Base-by-base conservation (phyloP, 2,888 invertebrate species). In the Sarcophaga rosellei region DNA sequence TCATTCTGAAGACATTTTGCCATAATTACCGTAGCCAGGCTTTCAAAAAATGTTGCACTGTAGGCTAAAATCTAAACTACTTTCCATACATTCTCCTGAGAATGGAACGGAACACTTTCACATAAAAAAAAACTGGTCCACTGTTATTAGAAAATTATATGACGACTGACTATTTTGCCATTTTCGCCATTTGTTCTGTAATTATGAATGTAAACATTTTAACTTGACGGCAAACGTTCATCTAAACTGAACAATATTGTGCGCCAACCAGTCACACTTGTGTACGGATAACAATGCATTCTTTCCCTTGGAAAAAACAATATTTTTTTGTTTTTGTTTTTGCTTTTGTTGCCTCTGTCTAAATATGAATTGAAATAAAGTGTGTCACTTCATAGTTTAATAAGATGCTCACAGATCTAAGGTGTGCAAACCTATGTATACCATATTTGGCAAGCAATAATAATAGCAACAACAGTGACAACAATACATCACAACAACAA, bases 321-420 rank as follows among this genome's bases (percentile, higher is more conserved):
- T 2, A 35, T 25, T 25, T 47, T 47, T 1, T 47, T 11, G 4
- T 15, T 47, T 35, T 65, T 12, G 2, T 35, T 65, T 23, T 15
- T 25, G 4, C 35, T 35, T 23, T 35, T 23, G 65, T 70, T 76
- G 44, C 81, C 73, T 66, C 73, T 81, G 77, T 72, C 35, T 59
- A 85, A 73, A 81, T 63, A 81, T 57, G 25, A 62, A 61, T 45
- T 44, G 61, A 63, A 72, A 63, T 57, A 80, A 80, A 77, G 74
- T 81, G 53, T 85, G 85, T 81, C 81, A 81, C 23, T 1, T 69
- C 23, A 69, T 57, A 23, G 70, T 85, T 76, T 76, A 57, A 69
- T 72, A 84, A 68, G 35, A 73, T 66, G 35, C 57, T 66, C 15
- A 8, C 11, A 63, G 21, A 44, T n/a, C 17, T 0, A 82, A 25